Conservation (phyloP, 2,113 vertebrate genomes). For the Catharus minimus region DNA sequence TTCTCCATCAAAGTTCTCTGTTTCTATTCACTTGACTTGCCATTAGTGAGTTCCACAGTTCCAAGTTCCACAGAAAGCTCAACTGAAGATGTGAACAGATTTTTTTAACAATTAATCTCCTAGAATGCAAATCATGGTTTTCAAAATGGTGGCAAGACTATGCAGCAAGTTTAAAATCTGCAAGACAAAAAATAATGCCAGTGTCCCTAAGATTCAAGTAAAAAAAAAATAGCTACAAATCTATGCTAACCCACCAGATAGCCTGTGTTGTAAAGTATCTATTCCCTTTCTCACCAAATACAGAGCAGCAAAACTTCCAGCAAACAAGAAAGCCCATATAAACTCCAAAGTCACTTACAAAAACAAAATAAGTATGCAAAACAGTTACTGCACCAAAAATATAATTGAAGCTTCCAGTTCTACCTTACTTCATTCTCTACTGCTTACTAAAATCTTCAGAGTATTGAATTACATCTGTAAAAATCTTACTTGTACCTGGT, state of each 20-base stretch:
- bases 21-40: neutral
- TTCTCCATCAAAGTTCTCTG: neutral
- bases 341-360: neutral
- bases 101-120: neutral
- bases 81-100: neutral
- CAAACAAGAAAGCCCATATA: neutral
- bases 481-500: neutral
- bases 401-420: neutral
- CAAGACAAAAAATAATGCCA: neutral
- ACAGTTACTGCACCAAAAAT: neutral
- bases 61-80: neutral
- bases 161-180: neutral
- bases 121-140: neutral
- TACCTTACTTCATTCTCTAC: neutral
- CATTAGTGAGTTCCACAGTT: neutral
- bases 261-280: neutral
- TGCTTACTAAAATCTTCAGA: neutral
- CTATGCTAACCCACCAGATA: neutral
- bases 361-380: neutral
- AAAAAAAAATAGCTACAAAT: neutral
- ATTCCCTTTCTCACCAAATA: neutral
- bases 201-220: neutral
- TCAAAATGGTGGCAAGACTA: neutral
- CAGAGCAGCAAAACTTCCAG: neutral
- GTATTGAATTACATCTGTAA: neutral